Evolutionary conservation across 2,113 vertebrate species (phyloP), one percentile per base, ranked within the genome.

Genomic region (Thunnus maccoyii): DNA sequence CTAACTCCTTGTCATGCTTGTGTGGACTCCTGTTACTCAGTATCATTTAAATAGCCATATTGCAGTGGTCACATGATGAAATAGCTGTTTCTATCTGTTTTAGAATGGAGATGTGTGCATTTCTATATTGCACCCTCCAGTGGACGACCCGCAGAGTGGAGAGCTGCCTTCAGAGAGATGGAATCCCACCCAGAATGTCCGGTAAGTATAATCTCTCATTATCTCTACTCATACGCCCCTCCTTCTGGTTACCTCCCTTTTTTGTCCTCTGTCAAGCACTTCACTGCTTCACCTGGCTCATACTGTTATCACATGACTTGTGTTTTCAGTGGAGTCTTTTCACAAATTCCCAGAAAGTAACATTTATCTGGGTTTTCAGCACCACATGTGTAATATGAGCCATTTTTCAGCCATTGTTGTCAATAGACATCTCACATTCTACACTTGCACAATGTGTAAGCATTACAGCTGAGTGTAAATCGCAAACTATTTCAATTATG

Each of bases 101-200:
- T 89, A 99, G 98, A 99, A 98, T 0, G 98, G 98, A 0, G 98
- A 99, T 0, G 98, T 99, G 82, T 99, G 98, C 78, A 99, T 99
- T 92, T 99, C 98, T 80, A 99, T 99, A 86, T 94, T 99, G 18
- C 98, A 99, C 78, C 98, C 98, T 0, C 98, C 98, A 0, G 97
- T 99, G 69, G 98, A 99, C 0, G 98, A 99, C 90, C 98, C 98
- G 0, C 98, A 99, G 92, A 99, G 98, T 0, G 98, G 98, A 92
- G 98, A 99, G 91, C 96, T 99, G 86, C 97, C 98, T 0, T 99
- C 98, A 0, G 98, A 99, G 93, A 95, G 98, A 83, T 99, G 98
- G 98, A 99, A 99, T 86, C 98, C 98, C 48, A 99, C 98, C 3
- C 98, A 99, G 94, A 99, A 99, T 0, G 97, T 99, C 94, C 95